Percentiles rank a stretch among this genome's conserved stretches.
These are phyloP conservation scores for Lordiphosa andalusiaca DNA, from an alignment of 2,888 invertebrate species.

Conservation along the genomic window DNA sequence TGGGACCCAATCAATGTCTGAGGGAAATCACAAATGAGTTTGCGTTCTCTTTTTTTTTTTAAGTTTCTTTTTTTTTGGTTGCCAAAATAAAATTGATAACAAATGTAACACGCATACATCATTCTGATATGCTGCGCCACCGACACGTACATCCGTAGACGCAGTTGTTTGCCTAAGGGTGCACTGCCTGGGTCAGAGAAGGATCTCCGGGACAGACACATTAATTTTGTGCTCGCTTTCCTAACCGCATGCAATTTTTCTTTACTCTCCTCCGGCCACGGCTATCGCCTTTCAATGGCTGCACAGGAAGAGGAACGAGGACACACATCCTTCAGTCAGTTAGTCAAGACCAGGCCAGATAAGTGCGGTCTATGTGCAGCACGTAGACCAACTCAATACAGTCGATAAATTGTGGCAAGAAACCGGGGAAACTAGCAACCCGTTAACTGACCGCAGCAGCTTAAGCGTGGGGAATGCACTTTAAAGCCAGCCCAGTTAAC, in stretches of 20 bases:
- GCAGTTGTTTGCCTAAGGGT: slow-evolving; percentile 60
- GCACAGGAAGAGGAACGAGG: slow-evolving; percentile 36
- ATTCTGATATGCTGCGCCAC: slow-evolving; percentile 65
- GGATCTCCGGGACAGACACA: slow-evolving; percentile 55
- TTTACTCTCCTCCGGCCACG: slow-evolving; percentile 41
- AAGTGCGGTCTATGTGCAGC: slow-evolving; percentile 73
- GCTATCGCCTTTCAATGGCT: slow-evolving; percentile 68
- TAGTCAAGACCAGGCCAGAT: slow-evolving; percentile 67
- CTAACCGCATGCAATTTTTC: slow-evolving; percentile 75
- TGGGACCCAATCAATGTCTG: slow-evolving; percentile 25
- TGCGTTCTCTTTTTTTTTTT: too few relatives aligned
- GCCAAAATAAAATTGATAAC: slow-evolving; percentile 65
- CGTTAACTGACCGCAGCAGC: slow-evolving; percentile 14
- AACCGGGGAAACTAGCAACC: slow-evolving; percentile 22
- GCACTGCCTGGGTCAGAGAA: not conserved
- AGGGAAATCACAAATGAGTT: not conserved
- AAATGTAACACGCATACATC: slow-evolving; percentile 71
- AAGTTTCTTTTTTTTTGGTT: too few relatives aligned
- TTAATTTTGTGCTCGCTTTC: slow-evolving; percentile 67
- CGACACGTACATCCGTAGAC: slow-evolving; percentile 48
- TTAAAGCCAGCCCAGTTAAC: slow-evolving; percentile 22
- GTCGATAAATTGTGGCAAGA: slow-evolving; percentile 66
- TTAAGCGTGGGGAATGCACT: slow-evolving; percentile 14
- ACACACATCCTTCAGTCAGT: slow-evolving; percentile 44
- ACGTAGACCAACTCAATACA: slow-evolving; percentile 72